Percentiles rank a stretch among this genome's conserved stretches.
Evolutionary conservation across 1,140 invertebrate genomes (phyloP).

Genomic region (Cyclina sinensis): DNA sequence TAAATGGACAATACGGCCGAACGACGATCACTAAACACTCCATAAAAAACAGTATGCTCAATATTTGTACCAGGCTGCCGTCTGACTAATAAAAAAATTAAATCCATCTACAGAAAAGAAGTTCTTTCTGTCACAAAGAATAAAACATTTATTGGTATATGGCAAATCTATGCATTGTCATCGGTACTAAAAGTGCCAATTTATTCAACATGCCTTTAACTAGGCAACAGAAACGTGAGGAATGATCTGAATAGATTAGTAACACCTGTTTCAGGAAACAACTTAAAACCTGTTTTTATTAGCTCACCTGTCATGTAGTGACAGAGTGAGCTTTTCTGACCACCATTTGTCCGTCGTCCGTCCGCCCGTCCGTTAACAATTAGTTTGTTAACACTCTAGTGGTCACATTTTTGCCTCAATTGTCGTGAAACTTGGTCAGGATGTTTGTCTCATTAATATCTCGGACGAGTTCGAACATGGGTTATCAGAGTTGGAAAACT

Average conservation of each 20-base stretch:
- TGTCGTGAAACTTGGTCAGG: no score
- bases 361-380: no score
- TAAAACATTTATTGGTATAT: conserved; percentile 36
- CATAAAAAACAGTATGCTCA: neutral
- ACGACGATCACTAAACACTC: neutral
- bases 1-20: neutral
- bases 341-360: no score
- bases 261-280: neutral
- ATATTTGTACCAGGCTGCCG: neutral
- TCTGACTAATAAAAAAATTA: neutral
- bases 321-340: no score
- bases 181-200: conserved; percentile 12
- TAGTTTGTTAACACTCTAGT: no score
- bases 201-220: conserved; percentile 7
- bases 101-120: conserved; percentile 21
- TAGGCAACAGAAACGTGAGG: conserved; percentile 2
- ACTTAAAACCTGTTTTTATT: neutral
- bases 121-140: conserved; percentile 20
- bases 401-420: no score
- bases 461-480: no score
- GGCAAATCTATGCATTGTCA: conserved; percentile 37
- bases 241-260: conserved; percentile 28
- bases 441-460: no score
- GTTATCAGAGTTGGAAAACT: no score
- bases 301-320: no score